Percentiles rank a stretch among this genome's conserved stretches.
Evolutionary conservation across 2,888 invertebrate species (phyloP).

Genomic region (Brachypalpus laphriformis): DNA sequence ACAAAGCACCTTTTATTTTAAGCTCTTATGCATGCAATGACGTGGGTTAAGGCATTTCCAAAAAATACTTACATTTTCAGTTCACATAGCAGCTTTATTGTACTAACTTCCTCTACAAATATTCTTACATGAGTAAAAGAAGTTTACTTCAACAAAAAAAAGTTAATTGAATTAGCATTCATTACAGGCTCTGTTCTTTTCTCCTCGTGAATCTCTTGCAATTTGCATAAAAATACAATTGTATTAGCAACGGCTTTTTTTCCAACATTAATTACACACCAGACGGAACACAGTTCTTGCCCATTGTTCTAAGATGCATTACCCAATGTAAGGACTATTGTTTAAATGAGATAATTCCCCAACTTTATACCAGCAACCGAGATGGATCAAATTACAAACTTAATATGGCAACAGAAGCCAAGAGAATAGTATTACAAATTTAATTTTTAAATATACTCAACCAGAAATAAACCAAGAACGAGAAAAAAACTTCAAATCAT

Average conservation of each 20-base stretch:
- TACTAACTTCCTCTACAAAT: neutral
- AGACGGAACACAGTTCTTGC: neutral
- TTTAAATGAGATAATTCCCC: neutral
- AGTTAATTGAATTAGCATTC: conserved; percentile 21
- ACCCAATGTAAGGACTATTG: neutral
- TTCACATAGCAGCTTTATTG: neutral
- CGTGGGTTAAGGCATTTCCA: neutral
- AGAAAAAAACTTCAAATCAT: conserved; percentile 22
- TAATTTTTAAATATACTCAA: conserved; percentile 10
- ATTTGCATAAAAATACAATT: neutral
- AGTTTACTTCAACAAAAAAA: neutral
- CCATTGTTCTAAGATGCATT: neutral
- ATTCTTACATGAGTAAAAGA: neutral
- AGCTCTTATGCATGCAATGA: too few relatives aligned
- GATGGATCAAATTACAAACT: conserved; percentile 46
- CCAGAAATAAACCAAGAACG: neutral
- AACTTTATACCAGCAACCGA: neutral
- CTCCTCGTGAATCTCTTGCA: neutral
- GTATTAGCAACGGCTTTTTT: neutral
- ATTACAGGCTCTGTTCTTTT: neutral
- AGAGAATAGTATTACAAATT: conserved; percentile 27
- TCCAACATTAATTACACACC: neutral
- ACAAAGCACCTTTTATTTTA: too few relatives aligned
- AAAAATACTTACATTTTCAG: neutral
- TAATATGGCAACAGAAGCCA: conserved; percentile 12